These are phyloP conservation scores for Iselma pallidipennis DNA, from an alignment of 2,888 invertebrate genomes.

Conservation along the genomic window DNA sequence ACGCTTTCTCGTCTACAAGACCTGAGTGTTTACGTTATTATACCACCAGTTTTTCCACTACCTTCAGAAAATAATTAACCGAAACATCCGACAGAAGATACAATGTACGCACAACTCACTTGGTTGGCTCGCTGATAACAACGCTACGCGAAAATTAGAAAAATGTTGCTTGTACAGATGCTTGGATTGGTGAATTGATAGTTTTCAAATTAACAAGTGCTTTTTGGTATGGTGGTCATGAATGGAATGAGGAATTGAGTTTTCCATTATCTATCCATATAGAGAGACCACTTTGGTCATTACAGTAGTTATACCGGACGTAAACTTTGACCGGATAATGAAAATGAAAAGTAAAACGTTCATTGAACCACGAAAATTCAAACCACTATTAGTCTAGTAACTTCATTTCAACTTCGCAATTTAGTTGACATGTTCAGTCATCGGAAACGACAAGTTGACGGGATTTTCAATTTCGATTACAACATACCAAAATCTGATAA, in stretches of 20 bases:
- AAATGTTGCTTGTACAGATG: too few species aligned
- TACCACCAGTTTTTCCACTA: too few species aligned
- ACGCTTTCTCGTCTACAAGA: background rate
- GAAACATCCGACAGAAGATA: too few species aligned
- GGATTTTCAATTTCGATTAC: constrained; percentile 2
- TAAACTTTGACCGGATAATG: background rate
- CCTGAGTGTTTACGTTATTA: background rate
- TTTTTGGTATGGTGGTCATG: too few species aligned
- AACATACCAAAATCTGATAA: background rate
- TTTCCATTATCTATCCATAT: background rate
- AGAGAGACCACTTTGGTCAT: background rate
- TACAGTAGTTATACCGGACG: background rate
- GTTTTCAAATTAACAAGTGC: background rate
- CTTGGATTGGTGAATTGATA: too few species aligned
- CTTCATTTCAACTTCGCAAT: background rate
- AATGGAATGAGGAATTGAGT: background rate
- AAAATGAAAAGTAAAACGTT: background rate
- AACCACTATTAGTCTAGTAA: background rate
- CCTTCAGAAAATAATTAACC: background rate
- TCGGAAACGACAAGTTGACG: background rate
- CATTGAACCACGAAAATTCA: background rate
- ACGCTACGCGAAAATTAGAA: too few species aligned
- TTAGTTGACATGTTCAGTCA: background rate
- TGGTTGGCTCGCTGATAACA: too few species aligned
- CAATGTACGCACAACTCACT: too few species aligned